Conservation (phyloP, 64 coral and sea anemone species). For the Cladopsammia gracilis region DNA sequence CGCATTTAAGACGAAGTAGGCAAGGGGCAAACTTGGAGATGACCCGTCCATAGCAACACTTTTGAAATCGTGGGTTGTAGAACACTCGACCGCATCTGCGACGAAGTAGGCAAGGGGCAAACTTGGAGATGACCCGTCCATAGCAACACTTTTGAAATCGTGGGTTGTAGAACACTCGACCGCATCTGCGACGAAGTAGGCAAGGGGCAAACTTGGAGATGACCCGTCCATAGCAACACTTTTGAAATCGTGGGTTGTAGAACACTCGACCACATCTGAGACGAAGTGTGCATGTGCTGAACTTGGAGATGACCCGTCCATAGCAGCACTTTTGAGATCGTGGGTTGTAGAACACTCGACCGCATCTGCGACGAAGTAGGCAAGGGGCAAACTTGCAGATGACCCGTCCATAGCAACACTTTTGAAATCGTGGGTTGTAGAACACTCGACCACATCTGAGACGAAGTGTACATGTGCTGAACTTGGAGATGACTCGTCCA, state of each 20-base stretch:
- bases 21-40: no score
- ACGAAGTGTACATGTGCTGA: neutral
- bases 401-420: neutral
- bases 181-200: no score
- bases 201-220: neutral
- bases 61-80: no score
- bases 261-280: neutral
- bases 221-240: neutral
- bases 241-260: neutral
- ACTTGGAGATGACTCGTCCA: neutral
- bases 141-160: no score
- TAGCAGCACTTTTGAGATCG: constrained; percentile 1
- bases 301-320: neutral
- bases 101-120: no score
- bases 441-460: neutral
- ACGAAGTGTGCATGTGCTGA: neutral
- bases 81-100: no score
- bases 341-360: neutral
- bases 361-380: neutral
- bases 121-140: no score
- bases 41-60: no score
- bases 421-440: neutral
- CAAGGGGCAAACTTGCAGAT: neutral
- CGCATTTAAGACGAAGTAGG: no score
- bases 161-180: no score